A percentile compares a stretch with the other conserved stretches of the same genome.
Conservation (phyloP, 30 jellyfish, hydroid and myxozoan genomes). For the Aurelia sp. region DNA sequence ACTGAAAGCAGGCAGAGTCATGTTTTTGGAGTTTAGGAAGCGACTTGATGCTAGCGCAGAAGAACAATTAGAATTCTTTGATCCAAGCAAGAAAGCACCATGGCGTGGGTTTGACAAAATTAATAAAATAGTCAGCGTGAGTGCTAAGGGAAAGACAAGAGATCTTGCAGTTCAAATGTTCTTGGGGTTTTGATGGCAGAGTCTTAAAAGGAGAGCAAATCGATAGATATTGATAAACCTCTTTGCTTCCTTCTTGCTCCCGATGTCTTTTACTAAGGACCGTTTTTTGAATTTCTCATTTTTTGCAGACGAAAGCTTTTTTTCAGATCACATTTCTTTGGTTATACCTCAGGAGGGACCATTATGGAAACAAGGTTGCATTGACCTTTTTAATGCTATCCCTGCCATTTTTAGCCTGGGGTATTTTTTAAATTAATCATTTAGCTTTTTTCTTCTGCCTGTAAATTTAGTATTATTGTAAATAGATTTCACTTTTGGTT, state of each 20-base stretch:
- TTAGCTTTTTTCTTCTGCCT: too few species aligned
- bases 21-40: conserved; percentile 1
- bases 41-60: conserved; percentile 19
- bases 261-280: too few species aligned
- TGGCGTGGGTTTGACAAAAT: conserved; percentile 16
- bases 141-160: conserved; percentile 23
- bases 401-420: too few species aligned
- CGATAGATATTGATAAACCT: conserved; percentile 34
- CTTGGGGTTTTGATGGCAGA: conserved; percentile 24
- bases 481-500: too few species aligned
- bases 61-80: background rate
- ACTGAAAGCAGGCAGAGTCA: background rate
- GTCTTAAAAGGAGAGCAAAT: conserved; percentile 11
- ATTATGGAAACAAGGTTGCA: too few species aligned
- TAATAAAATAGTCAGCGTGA: conserved; percentile 6
- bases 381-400: too few species aligned
- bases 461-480: too few species aligned
- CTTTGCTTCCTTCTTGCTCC: conserved; percentile 50
- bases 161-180: conserved; percentile 20
- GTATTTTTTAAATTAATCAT: too few species aligned
- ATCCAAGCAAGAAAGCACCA: conserved; percentile 32
- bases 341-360: too few species aligned
- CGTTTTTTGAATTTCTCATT: too few species aligned
- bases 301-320: too few species aligned
- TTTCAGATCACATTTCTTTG: too few species aligned